A percentile compares a stretch with the other conserved stretches of the same genome.
These are phyloP conservation scores for Origma solitaria DNA, from an alignment of 2,113 vertebrate species.

Conservation along the genomic window DNA sequence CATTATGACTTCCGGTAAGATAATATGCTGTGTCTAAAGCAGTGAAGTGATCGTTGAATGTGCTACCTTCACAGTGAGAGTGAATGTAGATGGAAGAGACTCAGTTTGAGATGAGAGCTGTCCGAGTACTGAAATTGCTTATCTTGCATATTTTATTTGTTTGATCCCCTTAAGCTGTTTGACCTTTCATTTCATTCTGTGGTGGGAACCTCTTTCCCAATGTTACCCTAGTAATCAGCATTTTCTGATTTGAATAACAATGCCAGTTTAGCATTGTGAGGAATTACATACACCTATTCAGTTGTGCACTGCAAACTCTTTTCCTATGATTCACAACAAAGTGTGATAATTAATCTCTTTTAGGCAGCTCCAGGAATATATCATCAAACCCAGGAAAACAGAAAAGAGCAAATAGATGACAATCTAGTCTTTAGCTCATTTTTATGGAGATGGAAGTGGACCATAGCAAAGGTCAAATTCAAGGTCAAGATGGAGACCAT, in stretches of 20 bases:
- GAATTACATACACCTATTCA: neutral
- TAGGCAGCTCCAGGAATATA: neutral
- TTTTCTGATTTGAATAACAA: constrained; percentile 13
- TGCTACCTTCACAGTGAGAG: neutral
- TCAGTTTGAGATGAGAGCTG: neutral
- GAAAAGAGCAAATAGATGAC: neutral
- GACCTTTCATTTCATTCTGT: constrained; percentile 23
- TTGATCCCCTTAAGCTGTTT: neutral
- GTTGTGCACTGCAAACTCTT: neutral
- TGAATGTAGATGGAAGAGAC: neutral
- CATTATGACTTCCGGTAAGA: neutral
- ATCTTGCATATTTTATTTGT: neutral
- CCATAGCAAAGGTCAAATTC: constrained; percentile 20
- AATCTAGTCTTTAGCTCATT: neutral
- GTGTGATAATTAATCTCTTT: neutral
- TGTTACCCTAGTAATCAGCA: neutral
- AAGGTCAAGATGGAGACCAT: constrained; percentile 45
- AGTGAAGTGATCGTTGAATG: neutral
- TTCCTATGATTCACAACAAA: neutral
- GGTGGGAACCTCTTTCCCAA: neutral
- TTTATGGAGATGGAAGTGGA: constrained; percentile 26
- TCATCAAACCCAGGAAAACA: neutral
- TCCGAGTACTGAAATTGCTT: neutral
- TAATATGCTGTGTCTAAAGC: neutral
- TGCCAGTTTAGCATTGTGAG: neutral